phyloP scores from a whole-genome alignment of 1,140 invertebrate species.

The Diabrotica undecimpunctata region DNA sequence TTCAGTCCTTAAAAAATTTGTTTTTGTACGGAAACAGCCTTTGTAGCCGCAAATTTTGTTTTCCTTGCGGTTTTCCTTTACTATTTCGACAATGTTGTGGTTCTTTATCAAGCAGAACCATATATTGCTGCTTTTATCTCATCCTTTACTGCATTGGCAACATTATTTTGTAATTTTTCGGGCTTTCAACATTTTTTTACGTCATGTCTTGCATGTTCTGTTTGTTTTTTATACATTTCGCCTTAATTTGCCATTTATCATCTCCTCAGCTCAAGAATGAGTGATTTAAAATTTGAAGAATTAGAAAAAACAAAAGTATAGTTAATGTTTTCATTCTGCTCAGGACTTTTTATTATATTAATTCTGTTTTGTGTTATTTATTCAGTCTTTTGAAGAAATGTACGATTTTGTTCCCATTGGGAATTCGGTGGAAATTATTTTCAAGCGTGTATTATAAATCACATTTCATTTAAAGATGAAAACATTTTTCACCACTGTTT shows the following conservation, averaged over 20 bases:
- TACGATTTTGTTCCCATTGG: conserved; percentile 25
- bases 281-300: background rate
- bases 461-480: conserved; percentile 9
- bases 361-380: conserved; percentile 16
- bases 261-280: background rate
- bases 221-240: background rate
- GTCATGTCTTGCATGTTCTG: background rate
- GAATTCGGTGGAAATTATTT: conserved; percentile 29
- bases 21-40: no score
- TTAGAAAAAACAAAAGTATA: conserved; percentile 23
- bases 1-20: no score
- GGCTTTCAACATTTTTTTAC: no score
- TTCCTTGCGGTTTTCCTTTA: no score
- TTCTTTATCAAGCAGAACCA: no score
- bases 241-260: background rate
- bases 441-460: conserved; percentile 24
- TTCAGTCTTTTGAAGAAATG: conserved; percentile 19
- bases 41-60: no score
- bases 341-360: conserved; percentile 2
- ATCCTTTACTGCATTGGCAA: no score
- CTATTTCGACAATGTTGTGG: no score
- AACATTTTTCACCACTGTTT: conserved; percentile 34
- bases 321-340: conserved; percentile 17
- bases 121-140: no score
- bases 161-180: no score